Evolutionary conservation across 2,113 vertebrate genomes (phyloP).

Genomic region (Struthio camelus): DNA sequence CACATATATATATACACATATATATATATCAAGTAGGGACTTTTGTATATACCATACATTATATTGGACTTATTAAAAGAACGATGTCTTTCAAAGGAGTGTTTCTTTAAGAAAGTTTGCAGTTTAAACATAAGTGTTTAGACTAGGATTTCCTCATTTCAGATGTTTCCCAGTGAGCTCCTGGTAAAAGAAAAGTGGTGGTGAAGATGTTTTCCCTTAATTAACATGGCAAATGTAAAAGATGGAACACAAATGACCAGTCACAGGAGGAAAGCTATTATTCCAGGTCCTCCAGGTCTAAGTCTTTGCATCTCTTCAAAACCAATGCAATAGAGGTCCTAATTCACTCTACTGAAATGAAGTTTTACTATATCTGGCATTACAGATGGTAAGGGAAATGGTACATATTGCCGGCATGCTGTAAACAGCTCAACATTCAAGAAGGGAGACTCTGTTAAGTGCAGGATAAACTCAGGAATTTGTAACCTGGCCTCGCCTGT

Average conservation of each 20-base stretch:
- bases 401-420: constrained; percentile 52
- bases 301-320: constrained; percentile 24
- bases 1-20: not conserved
- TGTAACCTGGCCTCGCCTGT: constrained; percentile 16
- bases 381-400: constrained; percentile 62
- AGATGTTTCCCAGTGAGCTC: constrained; percentile 44
- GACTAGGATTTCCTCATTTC: constrained; percentile 60
- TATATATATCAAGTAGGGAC: constrained; percentile 19
- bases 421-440: constrained; percentile 49
- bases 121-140: constrained; percentile 61
- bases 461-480: constrained; percentile 72
- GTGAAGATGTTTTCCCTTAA: constrained; percentile 30
- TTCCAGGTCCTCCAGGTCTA: constrained; percentile 40
- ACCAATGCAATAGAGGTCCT: constrained; percentile 1
- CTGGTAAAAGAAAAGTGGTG: constrained; percentile 14
- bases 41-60: constrained; percentile 52
- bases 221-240: not conserved
- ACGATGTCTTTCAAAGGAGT: constrained; percentile 24
- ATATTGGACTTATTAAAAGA: constrained; percentile 53
- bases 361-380: constrained; percentile 57
- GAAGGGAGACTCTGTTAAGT: constrained; percentile 55
- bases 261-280: constrained; percentile 11
- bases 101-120: constrained; percentile 62
- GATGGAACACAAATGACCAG: not conserved
- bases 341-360: constrained; percentile 59